Base-by-base conservation (phyloP, 2,888 invertebrate species). In the Actias luna region DNA sequence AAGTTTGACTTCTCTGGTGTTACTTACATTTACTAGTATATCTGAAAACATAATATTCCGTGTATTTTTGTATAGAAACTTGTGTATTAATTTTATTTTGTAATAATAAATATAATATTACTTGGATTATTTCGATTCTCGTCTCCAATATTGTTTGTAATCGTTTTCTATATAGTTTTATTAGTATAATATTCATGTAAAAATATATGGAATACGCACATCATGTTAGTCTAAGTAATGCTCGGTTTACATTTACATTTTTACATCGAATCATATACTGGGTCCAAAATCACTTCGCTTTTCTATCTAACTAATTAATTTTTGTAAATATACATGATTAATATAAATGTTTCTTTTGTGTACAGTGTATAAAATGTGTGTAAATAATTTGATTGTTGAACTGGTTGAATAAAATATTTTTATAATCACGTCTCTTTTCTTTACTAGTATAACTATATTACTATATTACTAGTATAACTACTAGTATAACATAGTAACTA, bases 371-470 rank as follows among this genome's bases (percentile, higher is more conserved):
- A 76, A 72, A 72, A 74, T 77, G 72, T 65, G 61, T 89, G 88
- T 89, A 89, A 77, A 89, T 89, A 87, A 74, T 79, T 84, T 80
- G 78, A 83, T 87, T 85, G 90, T 89, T 90, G 87, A 85, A 82
- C 73, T 70, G 73, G 82, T 87, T 89, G 75, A 82, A 86, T 88
- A 86, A 85, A 87, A 83, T 85, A 87, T 88, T 88, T 83, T 85
- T 83, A 29, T 73, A 78, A 75, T 77, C 61, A 65, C 62, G 16
- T 59, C 12, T 58, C 62, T 52, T 69, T 66, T 65, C 57, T 63
- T 62, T 66, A 55, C 5, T 5, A n/a, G n/a, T n/a, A n/a, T n/a
- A n/a, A n/a, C n/a, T n/a, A n/a, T n/a, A n/a, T n/a, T n/a, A n/a
- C n/a, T n/a, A n/a, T n/a, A n/a, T n/a, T n/a, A n/a, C n/a, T n/a